These are phyloP conservation scores for Drosophila triauraria DNA, from an alignment of 1,140 invertebrate genomes.

Conservation along the genomic window DNA sequence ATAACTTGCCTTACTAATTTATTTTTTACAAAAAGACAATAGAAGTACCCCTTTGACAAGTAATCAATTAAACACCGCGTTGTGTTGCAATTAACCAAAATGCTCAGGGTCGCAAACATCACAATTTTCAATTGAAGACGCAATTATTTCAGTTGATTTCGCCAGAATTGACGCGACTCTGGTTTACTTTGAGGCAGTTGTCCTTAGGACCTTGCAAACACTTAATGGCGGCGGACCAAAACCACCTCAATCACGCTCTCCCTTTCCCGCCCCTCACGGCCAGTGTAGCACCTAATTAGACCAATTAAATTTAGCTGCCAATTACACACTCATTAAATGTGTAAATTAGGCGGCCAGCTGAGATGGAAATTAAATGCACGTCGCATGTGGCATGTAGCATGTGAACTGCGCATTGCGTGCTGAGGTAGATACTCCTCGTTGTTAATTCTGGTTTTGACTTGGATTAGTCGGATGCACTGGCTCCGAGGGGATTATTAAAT, in stretches of 20 bases:
- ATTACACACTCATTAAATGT: conserved; percentile 41
- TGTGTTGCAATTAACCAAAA: conserved; percentile 6
- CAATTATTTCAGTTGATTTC: conserved; percentile 39
- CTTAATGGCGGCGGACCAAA: too few relatives aligned
- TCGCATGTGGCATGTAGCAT: conserved; percentile 15
- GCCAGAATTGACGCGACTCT: conserved; percentile 24
- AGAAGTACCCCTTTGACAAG: too few relatives aligned
- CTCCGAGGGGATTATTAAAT: conserved; percentile 16
- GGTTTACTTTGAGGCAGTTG: conserved; percentile 19
- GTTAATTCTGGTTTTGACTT: conserved; percentile 9
- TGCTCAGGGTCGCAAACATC: neutral
- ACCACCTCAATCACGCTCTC: neutral
- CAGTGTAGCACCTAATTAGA: conserved; percentile 37
- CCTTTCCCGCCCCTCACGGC: neutral
- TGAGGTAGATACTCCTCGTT: conserved; percentile 2
- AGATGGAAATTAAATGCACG: conserved; percentile 34
- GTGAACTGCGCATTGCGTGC: conserved; percentile 10
- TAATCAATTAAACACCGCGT: too few relatives aligned
- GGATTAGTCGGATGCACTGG: conserved; percentile 15
- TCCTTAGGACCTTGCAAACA: conserved; percentile 4
- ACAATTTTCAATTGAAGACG: conserved; percentile 7
- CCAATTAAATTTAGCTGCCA: conserved; percentile 48
- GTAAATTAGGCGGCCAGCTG: conserved; percentile 29
- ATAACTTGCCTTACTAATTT: too few relatives aligned
- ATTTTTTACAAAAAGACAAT: too few relatives aligned